Conservation (phyloP, 2,113 vertebrate species). For the Upupa epops region DNA sequence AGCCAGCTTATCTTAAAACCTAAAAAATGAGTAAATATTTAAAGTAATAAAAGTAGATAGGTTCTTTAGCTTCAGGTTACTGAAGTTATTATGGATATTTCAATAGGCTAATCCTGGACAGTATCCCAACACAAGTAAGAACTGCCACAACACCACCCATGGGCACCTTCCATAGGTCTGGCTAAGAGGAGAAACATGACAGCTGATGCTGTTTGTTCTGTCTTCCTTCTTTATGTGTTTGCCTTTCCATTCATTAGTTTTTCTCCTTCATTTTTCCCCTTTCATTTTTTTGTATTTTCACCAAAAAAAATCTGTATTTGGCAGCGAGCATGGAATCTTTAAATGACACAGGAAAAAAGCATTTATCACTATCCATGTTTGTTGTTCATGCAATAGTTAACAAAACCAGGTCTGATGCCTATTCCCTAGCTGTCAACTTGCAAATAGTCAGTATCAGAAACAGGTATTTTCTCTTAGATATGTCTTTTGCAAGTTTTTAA, state of each 20-base stretch:
- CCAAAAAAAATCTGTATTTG: not conserved
- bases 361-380: not conserved
- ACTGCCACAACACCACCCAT: fast-evolving
- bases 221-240: not conserved
- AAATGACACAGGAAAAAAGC: too few relatives aligned
- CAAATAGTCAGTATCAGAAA: not conserved
- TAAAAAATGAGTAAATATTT: not conserved
- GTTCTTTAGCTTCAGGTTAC: not conserved
- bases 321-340: not conserved
- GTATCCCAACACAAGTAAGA: not conserved
- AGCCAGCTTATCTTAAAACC: not conserved
- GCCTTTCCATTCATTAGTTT: not conserved
- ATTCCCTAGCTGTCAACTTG: not conserved
- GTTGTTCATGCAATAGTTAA: not conserved
- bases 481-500: not conserved
- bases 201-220: not conserved
- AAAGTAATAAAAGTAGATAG: not conserved
- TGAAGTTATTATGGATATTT: not conserved
- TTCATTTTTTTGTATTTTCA: not conserved
- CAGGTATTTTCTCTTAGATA: not conserved
- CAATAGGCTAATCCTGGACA: not conserved
- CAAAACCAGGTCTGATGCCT: not conserved
- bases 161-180: not conserved
- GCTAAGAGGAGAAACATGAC: not conserved
- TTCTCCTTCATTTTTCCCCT: not conserved